phyloP scores from a whole-genome alignment of 2,113 vertebrate species.

The Zapornia atra region DNA sequence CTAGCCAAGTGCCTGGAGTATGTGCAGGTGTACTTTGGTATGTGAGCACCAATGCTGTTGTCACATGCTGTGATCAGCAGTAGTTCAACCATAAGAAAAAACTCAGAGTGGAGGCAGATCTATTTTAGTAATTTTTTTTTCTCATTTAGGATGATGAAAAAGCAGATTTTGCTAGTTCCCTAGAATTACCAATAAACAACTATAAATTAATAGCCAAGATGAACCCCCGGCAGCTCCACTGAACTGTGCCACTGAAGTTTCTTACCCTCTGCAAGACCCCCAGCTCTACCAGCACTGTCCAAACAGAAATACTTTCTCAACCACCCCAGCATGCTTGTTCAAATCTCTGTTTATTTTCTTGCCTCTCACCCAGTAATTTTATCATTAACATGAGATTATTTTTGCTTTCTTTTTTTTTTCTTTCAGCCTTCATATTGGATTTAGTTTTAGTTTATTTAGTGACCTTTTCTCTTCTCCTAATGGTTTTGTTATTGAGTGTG shows the following conservation, averaged over 20 bases:
- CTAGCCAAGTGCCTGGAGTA: neutral
- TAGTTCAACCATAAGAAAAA: neutral
- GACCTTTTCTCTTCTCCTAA: neutral
- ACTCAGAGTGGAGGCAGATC: neutral
- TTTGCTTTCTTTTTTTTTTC: neutral
- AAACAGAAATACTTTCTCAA: neutral
- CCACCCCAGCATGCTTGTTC: rapidly evolving
- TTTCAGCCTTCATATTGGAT: neutral
- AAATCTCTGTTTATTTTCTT: neutral
- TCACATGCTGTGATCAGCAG: neutral
- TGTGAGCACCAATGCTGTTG: neutral
- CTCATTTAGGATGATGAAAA: neutral
- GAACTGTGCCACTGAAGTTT: neutral
- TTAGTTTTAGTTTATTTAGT: neutral
- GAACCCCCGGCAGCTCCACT: neutral
- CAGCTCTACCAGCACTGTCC: neutral
- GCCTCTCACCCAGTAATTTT: neutral
- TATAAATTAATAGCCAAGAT: neutral
- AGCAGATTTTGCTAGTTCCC: neutral
- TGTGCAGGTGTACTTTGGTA: neutral
- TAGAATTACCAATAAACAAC: neutral
- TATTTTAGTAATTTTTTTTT: neutral
- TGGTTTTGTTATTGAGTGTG: neutral
- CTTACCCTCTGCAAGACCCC: neutral
- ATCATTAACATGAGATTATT: neutral